Conservation (phyloP, 2,888 invertebrate genomes). For the Pheosia gnoma region DNA sequence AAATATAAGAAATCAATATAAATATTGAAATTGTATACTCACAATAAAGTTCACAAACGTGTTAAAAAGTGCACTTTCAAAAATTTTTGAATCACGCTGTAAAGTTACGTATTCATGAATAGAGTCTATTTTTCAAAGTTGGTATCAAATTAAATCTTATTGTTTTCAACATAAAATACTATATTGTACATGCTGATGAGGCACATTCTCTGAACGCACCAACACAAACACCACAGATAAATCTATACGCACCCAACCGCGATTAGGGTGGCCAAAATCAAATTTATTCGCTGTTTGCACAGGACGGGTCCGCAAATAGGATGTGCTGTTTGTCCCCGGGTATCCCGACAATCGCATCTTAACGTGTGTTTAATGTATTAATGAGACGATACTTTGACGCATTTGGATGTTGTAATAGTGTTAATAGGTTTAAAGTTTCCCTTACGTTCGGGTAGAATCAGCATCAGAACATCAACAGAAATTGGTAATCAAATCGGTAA, state of each 20-base stretch:
- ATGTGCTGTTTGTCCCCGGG: slow-evolving; percentile 44
- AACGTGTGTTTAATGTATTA: slow-evolving; percentile 74
- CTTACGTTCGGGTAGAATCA: neutral
- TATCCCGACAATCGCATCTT: slow-evolving; percentile 51
- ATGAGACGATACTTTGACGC: slow-evolving; percentile 52
- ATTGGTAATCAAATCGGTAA: too few relatives aligned
- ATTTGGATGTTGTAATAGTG: slow-evolving; percentile 8
- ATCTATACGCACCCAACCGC: slow-evolving; percentile 16
- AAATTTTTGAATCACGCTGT: too few relatives aligned
- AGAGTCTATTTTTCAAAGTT: too few relatives aligned
- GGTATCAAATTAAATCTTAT: too few relatives aligned
- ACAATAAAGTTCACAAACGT: too few relatives aligned
- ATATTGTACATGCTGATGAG: neutral
- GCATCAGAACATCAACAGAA: too few relatives aligned
- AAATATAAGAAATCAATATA: too few relatives aligned
- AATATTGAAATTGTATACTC: too few relatives aligned
- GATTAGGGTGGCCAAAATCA: slow-evolving; percentile 25
- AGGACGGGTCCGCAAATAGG: slow-evolving; percentile 60
- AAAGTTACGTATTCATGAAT: too few relatives aligned
- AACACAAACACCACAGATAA: slow-evolving; percentile 1
- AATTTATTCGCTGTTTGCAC: slow-evolving; percentile 53
- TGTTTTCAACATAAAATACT: neutral
- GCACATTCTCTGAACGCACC: neutral
- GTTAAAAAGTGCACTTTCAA: too few relatives aligned
- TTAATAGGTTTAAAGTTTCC: slow-evolving; percentile 11